Conservation (phyloP, 23 tunicate species). For the Aplidium turbinatum region DNA sequence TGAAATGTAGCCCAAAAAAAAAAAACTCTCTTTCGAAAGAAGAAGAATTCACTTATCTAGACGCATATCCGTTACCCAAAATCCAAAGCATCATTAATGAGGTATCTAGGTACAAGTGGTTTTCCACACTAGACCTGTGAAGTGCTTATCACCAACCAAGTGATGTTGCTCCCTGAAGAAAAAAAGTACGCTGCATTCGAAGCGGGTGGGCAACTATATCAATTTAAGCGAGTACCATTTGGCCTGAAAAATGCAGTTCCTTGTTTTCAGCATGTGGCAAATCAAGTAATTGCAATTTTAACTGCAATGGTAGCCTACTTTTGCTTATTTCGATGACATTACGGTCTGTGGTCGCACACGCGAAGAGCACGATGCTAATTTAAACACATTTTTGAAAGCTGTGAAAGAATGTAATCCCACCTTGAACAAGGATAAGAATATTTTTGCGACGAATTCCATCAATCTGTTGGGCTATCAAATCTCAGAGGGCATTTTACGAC, state of each 20-base stretch:
- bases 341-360: conserved; percentile 3
- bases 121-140: conserved; percentile 1
- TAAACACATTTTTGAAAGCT: conserved; percentile 1
- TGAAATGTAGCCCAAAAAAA: no score
- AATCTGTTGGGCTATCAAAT: neutral
- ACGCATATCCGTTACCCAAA: conserved; percentile 29
- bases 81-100: conserved; percentile 4
- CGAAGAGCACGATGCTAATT: conserved; percentile 14
- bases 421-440: neutral
- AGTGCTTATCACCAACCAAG: conserved; percentile 28
- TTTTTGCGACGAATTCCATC: neutral
- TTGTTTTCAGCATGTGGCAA: conserved; percentile 4
- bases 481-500: neutral
- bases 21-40: no score
- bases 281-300: neutral
- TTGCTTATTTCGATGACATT: conserved; percentile 10
- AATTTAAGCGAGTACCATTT: conserved; percentile 14
- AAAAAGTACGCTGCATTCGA: neutral
- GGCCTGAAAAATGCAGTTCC: conserved; percentile 21
- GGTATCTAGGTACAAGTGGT: conserved; percentile 9
- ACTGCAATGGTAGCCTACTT: conserved; percentile 1
- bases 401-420: conserved; percentile 13
- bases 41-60: conserved; percentile 10
- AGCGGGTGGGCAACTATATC: conserved; percentile 1
- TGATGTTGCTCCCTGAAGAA: conserved; percentile 8